Percentiles rank a stretch among this genome's conserved stretches.
Evolutionary conservation across 2,113 vertebrate species (phyloP).

Genomic region (Percopsis transmontana): DNA sequence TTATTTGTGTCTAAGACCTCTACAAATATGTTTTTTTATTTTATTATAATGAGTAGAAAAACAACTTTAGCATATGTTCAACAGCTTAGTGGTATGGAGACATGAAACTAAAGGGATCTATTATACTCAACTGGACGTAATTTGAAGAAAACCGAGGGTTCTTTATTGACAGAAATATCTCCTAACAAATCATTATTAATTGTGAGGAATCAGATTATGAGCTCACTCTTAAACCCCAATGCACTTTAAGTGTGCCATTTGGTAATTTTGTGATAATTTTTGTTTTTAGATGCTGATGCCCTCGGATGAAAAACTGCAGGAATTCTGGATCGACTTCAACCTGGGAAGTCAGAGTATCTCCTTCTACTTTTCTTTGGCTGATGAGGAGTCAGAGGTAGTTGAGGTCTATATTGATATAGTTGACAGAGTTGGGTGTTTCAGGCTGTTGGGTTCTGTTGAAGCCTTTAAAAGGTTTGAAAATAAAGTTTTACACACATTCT

Average conservation of each 20-base stretch:
- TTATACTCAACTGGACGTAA: too few relatives aligned
- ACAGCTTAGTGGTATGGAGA: too few relatives aligned
- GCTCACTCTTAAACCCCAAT: background rate
- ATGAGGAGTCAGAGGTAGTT: slow-evolving; percentile 71
- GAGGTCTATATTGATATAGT: background rate
- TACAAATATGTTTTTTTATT: too few relatives aligned
- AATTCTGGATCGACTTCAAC: slow-evolving; percentile 99
- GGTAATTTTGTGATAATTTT: slow-evolving; percentile 15
- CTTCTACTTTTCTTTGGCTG: slow-evolving; percentile 86
- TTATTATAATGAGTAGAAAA: too few relatives aligned
- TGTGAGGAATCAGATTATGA: too few relatives aligned
- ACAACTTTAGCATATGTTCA: too few relatives aligned
- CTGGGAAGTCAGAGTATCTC: slow-evolving; percentile 88
- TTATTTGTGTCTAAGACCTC: too few relatives aligned
- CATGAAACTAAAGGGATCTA: too few relatives aligned
- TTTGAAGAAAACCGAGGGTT: too few relatives aligned
- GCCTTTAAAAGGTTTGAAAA: background rate
- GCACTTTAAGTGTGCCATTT: background rate
- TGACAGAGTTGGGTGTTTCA: too few relatives aligned
- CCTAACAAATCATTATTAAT: too few relatives aligned
- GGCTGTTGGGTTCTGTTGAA: background rate
- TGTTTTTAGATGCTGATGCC: slow-evolving; percentile 86
- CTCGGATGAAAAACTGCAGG: slow-evolving; percentile 89
- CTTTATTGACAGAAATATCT: too few relatives aligned
- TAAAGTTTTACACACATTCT: slow-evolving; percentile 13